These are phyloP conservation scores for Batillaria attramentaria DNA, from an alignment of 1,140 invertebrate genomes.

Conservation along the genomic window DNA sequence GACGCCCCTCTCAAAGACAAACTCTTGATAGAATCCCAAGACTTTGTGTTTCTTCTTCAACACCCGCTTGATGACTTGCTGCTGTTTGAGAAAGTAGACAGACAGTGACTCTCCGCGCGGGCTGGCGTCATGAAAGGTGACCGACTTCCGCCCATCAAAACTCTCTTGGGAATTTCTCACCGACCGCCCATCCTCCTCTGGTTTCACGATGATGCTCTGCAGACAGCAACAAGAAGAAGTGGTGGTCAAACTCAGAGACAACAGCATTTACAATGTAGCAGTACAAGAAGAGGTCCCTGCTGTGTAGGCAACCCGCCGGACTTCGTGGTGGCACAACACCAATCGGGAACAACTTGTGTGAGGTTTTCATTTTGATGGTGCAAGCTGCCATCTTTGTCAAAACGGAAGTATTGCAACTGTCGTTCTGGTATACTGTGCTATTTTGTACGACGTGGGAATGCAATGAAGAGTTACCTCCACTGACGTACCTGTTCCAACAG, in stretches of 20 bases:
- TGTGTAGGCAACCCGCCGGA: too few relatives aligned
- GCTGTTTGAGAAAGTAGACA: constrained; percentile 65
- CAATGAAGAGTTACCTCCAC: too few relatives aligned
- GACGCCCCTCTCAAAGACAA: constrained; percentile 54
- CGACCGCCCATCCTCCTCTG: constrained; percentile 61
- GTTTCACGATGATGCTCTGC: constrained; percentile 53
- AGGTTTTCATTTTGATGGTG: background rate
- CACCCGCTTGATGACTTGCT: constrained; percentile 54
- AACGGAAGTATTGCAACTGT: too few relatives aligned
- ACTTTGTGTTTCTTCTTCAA: constrained; percentile 62
- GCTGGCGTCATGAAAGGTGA: constrained; percentile 61
- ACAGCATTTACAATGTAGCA: background rate
- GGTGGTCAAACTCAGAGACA: too few relatives aligned
- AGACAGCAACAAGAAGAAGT: constrained; percentile 5
- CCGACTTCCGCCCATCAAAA: constrained; percentile 56
- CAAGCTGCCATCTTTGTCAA: too few relatives aligned
- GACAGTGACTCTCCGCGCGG: constrained; percentile 65
- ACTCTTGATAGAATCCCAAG: constrained; percentile 64
- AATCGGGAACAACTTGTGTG: background rate
- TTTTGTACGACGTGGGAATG: too few relatives aligned
- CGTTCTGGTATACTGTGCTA: too few relatives aligned
- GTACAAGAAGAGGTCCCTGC: background rate
- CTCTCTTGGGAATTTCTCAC: constrained; percentile 52
- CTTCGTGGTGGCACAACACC: too few relatives aligned
- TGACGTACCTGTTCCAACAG: too few relatives aligned